Evolutionary conservation across 2,797 vertebrate genomes (phyloP).

Genomic region (Cossypha dichroa): DNA sequence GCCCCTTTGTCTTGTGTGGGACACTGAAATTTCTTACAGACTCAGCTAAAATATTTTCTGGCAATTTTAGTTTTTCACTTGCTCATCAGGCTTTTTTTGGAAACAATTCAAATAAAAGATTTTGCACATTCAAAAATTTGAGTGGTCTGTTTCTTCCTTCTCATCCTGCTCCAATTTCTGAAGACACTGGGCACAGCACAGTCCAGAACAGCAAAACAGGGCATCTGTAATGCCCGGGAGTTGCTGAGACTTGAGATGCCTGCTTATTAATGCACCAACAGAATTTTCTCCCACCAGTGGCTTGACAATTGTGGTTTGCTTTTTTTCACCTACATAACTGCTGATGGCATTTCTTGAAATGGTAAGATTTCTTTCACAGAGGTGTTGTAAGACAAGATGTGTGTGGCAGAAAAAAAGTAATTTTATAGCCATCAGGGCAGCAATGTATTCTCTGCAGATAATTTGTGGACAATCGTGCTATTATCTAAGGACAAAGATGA

Average conservation of each 20-base stretch:
- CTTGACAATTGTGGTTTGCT: neutral
- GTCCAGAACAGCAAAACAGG: neutral
- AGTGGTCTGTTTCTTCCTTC: neutral
- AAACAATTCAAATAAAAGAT: neutral
- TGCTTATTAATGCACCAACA: neutral
- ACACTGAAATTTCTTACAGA: neutral
- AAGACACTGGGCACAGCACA: neutral
- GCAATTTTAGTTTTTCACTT: neutral
- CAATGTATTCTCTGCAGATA: neutral
- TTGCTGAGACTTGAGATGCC: neutral
- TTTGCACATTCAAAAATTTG: neutral
- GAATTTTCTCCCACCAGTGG: neutral
- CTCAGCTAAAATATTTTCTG: neutral
- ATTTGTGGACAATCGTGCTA: neutral
- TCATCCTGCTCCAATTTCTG: neutral
- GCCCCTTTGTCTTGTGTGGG: neutral
- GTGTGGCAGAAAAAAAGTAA: neutral
- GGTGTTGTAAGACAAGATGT: neutral
- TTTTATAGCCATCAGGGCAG: neutral
- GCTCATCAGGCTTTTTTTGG: neutral
- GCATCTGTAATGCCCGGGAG: neutral
- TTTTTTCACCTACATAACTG: neutral
- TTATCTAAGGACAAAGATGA: neutral
- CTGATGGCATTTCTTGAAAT: neutral
- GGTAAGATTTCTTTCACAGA: neutral